A percentile compares a stretch with the other conserved stretches of the same genome.
Evolutionary conservation across 2,113 vertebrate genomes (phyloP).

Genomic region (Bucco capensis): DNA sequence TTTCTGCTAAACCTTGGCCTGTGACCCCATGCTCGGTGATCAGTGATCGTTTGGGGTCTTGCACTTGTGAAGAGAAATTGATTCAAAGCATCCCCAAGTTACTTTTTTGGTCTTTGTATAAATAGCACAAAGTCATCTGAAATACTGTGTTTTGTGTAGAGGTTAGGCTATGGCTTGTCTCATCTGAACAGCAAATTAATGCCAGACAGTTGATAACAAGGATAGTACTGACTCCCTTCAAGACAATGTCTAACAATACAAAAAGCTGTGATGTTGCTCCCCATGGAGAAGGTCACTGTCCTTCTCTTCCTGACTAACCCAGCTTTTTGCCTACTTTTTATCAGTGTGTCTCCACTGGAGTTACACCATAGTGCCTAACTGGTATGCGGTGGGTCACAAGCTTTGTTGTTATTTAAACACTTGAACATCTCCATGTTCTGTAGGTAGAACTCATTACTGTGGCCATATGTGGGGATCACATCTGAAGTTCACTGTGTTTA

Average conservation of each 20-base stretch:
- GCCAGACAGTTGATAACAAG: not conserved
- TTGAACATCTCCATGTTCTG: not conserved
- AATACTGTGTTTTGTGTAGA: not conserved
- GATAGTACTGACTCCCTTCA: not conserved
- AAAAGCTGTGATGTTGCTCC: fast-evolving
- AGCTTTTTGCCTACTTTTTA: not conserved
- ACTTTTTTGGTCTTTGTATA: not conserved
- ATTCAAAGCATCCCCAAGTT: not conserved
- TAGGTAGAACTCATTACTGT: not conserved
- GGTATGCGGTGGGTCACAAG: not conserved
- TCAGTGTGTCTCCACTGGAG: not conserved
- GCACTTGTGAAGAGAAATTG: not conserved
- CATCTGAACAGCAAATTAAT: not conserved
- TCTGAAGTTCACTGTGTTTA: not conserved
- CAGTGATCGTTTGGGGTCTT: not conserved
- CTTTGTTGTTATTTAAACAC: not conserved
- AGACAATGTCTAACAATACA: not conserved
- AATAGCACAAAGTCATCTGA: not conserved
- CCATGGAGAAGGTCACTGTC: not conserved
- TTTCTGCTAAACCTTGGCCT: not conserved
- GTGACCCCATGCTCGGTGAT: not conserved
- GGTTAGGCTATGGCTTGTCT: not conserved
- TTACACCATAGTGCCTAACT: fast-evolving
- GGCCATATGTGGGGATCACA: not conserved
- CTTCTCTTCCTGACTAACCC: not conserved